Base-by-base conservation (phyloP, 2,888 invertebrate genomes). In the Sipha maydis region DNA sequence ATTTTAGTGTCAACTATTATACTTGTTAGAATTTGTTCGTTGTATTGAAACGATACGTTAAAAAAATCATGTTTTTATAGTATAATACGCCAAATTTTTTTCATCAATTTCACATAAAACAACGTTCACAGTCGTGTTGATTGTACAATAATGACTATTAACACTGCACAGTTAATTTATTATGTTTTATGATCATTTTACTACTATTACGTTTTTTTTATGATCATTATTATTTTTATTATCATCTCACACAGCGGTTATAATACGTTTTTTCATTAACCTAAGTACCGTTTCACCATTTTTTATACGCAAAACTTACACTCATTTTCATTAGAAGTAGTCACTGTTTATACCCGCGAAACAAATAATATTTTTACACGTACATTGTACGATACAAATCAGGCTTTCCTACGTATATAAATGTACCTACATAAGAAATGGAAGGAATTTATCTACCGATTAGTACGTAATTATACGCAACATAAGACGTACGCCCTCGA, bases 191-290 rank as follows among this genome's bases (percentile, higher is more conserved):
- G 14, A 84, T 85, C 31, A 54, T 78, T 78, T 85, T 85, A 85
- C 48, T 67, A 31, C 48, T 31, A 41, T 25, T 48, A 69, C 48
- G 67, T 79, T 25, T 79, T 25, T 48, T 67, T 85, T 77, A 85
- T 54, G 67, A 48, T 69, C 31, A 17, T 85, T 77, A 48, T 85
- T 69, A 28, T 85, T 78, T 85, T 85, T 85, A 85, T 78, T 69
- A 34, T 34, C 69, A 41, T 75, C 75, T 83, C 11, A 1, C 8
- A 38, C 77, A 38, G 56, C 75, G 31, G 56, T 4, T 8, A 17
- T 31, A 21, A 71, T 31, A 28, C 31, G 41, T 31, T 61, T 61
- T 85, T 85, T 67, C 85, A 85, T 78, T 77, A 77, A 69, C 76
- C 5, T 48, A 21, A 85, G 85, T 78, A 78, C 19, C 75, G 34